These are phyloP conservation scores for Eupleurogrammus muticus DNA, from an alignment of 2,797 vertebrate species.

Conservation along the genomic window DNA sequence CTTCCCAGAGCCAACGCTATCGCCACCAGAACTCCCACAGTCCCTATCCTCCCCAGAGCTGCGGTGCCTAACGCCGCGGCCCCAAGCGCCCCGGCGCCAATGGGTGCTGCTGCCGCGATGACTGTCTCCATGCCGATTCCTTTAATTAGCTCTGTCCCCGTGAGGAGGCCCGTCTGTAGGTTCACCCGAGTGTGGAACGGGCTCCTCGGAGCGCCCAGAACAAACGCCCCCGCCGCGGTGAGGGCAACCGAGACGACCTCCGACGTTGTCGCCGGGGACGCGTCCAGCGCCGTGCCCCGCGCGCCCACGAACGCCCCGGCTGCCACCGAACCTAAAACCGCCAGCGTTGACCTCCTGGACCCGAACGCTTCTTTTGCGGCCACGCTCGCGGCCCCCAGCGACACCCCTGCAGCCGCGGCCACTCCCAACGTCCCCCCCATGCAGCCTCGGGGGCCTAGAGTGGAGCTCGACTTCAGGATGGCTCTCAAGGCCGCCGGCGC, in stretches of 20 bases:
- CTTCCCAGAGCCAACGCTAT: constrained; percentile 62
- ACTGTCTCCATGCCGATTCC: constrained; percentile 77
- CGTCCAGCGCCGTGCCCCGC: constrained; percentile 9
- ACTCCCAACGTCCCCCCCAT: constrained; percentile 61
- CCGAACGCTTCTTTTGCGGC: constrained; percentile 48
- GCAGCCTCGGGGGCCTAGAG: constrained; percentile 43
- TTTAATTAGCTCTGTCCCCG: constrained; percentile 66
- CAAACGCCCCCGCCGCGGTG: constrained; percentile 59
- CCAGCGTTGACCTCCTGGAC: constrained; percentile 41
- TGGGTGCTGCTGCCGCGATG: constrained; percentile 71
- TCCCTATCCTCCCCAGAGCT: constrained; percentile 72
- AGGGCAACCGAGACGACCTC: constrained; percentile 53
- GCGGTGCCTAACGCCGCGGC: constrained; percentile 65
- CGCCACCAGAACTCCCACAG: constrained; percentile 62
- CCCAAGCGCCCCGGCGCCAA: constrained; percentile 73
- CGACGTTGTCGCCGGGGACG: constrained; percentile 16
- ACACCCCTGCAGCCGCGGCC: constrained; percentile 65
- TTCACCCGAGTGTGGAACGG: constrained; percentile 69
- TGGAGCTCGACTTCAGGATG: constrained; percentile 30
- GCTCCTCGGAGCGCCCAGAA: constrained; percentile 72
- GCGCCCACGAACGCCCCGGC: constrained; percentile 43
- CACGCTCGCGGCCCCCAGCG: constrained; percentile 66
- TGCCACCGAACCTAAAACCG: constrained; percentile 44
- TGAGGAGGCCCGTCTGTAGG: constrained; percentile 59
- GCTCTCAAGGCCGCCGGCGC: constrained; percentile 57